Conservation (phyloP, 2,113 vertebrate genomes). For the Oryzias melastigma region DNA sequence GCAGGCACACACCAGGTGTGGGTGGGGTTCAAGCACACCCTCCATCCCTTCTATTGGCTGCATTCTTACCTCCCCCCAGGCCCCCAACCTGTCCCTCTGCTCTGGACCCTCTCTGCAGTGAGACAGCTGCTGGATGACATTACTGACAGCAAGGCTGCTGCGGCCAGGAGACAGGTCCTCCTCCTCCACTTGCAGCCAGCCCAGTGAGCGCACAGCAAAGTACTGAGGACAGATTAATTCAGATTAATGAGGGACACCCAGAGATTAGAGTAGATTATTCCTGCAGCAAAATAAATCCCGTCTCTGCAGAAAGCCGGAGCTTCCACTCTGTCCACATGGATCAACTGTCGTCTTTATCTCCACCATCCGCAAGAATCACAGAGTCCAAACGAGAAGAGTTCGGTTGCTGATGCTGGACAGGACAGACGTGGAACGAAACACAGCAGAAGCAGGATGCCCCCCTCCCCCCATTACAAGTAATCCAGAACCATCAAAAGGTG, state of each 20-base stretch:
- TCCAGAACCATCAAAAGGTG: too few species aligned
- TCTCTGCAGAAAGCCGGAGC: not conserved
- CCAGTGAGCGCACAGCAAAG: conserved; percentile 91
- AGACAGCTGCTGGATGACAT: conserved; percentile 96
- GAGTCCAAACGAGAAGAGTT: too few species aligned
- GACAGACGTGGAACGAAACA: too few species aligned
- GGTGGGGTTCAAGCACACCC: not conserved
- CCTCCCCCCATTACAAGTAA: too few species aligned
- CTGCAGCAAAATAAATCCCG: conserved; percentile 4
- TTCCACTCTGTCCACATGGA: not conserved
- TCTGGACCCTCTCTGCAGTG: conserved; percentile 74
- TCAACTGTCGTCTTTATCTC: not conserved
- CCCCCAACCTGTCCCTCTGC: conserved; percentile 75
- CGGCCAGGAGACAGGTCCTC: conserved; percentile 94
- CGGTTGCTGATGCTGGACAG: too few species aligned
- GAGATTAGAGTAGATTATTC: conserved; percentile 23
- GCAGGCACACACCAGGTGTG: conserved; percentile 6
- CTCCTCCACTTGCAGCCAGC: conserved; percentile 95
- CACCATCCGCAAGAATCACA: not conserved
- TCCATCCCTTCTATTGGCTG: too few species aligned
- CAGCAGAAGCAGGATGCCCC: too few species aligned
- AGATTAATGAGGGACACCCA: conserved; percentile 13
- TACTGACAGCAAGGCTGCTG: conserved; percentile 93
- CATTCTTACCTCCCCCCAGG: conserved; percentile 85
- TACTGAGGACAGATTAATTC: conserved; percentile 73